A percentile compares a stretch with the other conserved stretches of the same genome.
These are phyloP conservation scores for Tupaia tana DNA, from an alignment of 2,113 vertebrate species.

Conservation along the genomic window DNA sequence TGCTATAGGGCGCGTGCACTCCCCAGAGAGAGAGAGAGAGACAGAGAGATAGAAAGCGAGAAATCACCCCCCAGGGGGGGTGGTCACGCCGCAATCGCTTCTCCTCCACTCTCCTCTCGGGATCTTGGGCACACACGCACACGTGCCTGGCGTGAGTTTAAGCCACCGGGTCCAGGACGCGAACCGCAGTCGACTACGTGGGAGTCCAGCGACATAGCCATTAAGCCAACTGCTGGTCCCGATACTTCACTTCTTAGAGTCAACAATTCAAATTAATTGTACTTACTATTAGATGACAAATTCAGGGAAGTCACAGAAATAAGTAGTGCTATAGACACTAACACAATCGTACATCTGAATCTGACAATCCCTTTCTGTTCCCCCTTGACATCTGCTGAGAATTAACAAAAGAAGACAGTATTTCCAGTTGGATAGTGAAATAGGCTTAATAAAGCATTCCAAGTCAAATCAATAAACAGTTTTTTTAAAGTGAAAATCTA, in stretches of 20 bases:
- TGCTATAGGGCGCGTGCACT: too few species aligned
- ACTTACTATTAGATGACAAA: slow-evolving; percentile 50
- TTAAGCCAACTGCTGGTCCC: too few species aligned
- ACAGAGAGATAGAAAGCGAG: too few species aligned
- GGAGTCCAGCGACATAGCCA: too few species aligned
- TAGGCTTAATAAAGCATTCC: slow-evolving; percentile 62
- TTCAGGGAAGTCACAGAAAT: neutral
- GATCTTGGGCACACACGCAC: too few species aligned
- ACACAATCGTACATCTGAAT: neutral
- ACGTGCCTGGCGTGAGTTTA: too few species aligned
- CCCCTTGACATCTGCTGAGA: slow-evolving; percentile 66
- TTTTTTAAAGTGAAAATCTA: slow-evolving; percentile 67
- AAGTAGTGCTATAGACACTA: slow-evolving; percentile 13
- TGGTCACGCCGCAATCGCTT: too few species aligned
- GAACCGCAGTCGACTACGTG: too few species aligned
- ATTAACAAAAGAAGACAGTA: slow-evolving; percentile 34
- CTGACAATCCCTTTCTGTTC: neutral
- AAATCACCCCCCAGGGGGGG: too few species aligned
- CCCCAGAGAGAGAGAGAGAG: too few species aligned
- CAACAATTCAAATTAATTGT: slow-evolving; percentile 62
- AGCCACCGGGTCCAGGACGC: too few species aligned
- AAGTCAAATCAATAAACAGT: slow-evolving; percentile 65
- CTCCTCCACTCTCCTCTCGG: too few species aligned
- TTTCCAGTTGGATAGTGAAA: slow-evolving; percentile 75
- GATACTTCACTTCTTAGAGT: slow-evolving; percentile 41